Conservation (phyloP, 2,113 vertebrate genomes). For the Glaucidium brasilianum region DNA sequence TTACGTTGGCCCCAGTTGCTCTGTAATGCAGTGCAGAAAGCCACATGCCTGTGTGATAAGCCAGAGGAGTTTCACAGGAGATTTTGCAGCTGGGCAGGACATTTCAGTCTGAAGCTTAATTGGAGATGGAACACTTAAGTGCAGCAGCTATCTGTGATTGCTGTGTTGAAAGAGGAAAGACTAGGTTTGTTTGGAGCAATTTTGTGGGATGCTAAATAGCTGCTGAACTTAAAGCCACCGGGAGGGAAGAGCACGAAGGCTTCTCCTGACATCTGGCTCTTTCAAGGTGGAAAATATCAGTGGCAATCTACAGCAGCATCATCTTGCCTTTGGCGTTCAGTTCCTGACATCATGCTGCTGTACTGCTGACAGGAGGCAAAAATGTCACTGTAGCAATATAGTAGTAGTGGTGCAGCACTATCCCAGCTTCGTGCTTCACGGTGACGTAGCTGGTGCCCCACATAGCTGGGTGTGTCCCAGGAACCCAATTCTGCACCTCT, state of each 20-base stretch:
- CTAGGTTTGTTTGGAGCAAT: not conserved
- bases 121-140: not conserved
- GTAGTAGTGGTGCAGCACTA: not conserved
- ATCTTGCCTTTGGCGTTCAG: not conserved
- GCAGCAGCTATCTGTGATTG: not conserved
- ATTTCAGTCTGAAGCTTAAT: not conserved
- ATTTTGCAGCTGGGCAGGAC: not conserved
- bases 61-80: not conserved
- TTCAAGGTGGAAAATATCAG: not conserved
- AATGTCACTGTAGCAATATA: not conserved
- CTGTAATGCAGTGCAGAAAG: not conserved
- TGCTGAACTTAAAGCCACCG: not conserved
- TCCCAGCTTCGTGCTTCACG: accelerated
- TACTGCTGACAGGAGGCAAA: not conserved
- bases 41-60: not conserved
- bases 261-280: not conserved
- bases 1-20: not conserved
- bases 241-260: not conserved
- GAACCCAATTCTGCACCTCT: not conserved
- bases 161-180: not conserved
- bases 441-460: accelerated
- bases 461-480: not conserved
- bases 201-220: not conserved
- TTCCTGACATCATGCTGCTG: not conserved
- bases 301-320: accelerated